Percentiles rank a stretch among this genome's conserved stretches.
phyloP scores from a whole-genome alignment of 2,888 invertebrate genomes.

The Ametastegia equiseti region DNA sequence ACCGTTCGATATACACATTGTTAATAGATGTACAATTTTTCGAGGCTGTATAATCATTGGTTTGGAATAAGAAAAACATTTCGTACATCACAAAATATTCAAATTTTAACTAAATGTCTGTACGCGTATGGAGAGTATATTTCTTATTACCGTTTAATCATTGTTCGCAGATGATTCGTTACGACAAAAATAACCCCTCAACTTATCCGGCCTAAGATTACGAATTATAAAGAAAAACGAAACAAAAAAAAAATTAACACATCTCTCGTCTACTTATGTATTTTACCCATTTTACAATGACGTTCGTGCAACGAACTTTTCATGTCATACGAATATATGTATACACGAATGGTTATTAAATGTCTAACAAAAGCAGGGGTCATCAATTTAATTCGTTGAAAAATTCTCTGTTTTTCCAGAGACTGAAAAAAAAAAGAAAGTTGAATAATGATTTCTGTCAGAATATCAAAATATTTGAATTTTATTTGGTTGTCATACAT shows the following conservation, averaged over 20 bases:
- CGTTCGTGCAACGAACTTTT: too few relatives aligned
- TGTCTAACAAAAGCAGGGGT: too few relatives aligned
- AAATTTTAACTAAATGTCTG: neutral
- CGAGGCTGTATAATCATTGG: neutral
- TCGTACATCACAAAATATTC: neutral
- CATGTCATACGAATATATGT: too few relatives aligned
- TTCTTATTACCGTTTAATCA: constrained; percentile 4
- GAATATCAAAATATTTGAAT: too few relatives aligned
- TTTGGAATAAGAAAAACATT: neutral
- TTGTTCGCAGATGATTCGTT: too few relatives aligned
- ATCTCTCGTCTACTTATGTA: neutral
- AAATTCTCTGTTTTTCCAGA: too few relatives aligned
- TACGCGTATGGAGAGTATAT: neutral
- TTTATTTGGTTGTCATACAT: too few relatives aligned
- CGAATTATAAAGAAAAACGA: neutral
- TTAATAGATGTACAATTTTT: neutral
- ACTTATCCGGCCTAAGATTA: constrained; percentile 8
- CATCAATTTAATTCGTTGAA: too few relatives aligned
- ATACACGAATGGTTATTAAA: too few relatives aligned
- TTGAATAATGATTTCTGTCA: too few relatives aligned
- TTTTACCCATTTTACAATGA: neutral
- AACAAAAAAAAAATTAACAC: neutral
- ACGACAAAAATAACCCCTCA: too few relatives aligned
- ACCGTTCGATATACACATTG: constrained; percentile 6
- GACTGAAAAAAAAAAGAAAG: too few relatives aligned